Base-by-base conservation (phyloP, 2,113 vertebrate species). In the Irena cyanogastra region DNA sequence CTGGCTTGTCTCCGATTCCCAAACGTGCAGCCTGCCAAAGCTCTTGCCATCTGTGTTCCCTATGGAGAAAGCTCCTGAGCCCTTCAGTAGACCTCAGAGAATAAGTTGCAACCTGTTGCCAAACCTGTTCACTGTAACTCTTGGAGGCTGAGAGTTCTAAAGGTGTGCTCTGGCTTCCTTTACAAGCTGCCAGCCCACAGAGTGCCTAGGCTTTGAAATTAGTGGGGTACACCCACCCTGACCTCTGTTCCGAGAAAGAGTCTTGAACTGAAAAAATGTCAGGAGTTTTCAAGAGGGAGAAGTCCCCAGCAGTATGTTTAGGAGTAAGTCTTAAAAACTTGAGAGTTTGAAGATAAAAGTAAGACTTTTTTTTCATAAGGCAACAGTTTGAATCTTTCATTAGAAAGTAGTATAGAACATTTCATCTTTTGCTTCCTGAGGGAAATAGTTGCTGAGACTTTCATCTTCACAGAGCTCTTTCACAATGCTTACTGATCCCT, bases 381-480 rank as follows among this genome's bases (percentile, higher is more conserved):
- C 63, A 89, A 56, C 30, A 82, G 83, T 89, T 92, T 71, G 60
- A 78, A 84, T 92, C 78, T 81, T 89, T 94, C 94, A 87, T 91
- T 92, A 84, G 31, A 52, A 68, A 91, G 52, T 60, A 79, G 28
- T 84, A 37, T 35, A 71, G 83, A 82, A 64, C 83, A 95, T 93
- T 95, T 94, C 39, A 74, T 92, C 59, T 87, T 89, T 74, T 3
- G 3, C 80, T 96, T 95, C 94, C 92, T 86, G 68, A 92, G 79
- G 76, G 86, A 93, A 81, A 39, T 81, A 54, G 52, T 89, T 90
- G 68, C 83, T 92, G 83, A 90, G 92, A 86, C 92, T 97, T 96
- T 93, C 64, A 92, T 97, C 94, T 96, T 94, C 86, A 94, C 71
- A 93, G 88, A 86, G 57, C 63, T 92, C 71, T 94, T 93, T 95